A percentile compares a stretch with the other conserved stretches of the same genome.
phyloP scores from a whole-genome alignment of 1,140 invertebrate species.

The Chlorops oryzae region DNA sequence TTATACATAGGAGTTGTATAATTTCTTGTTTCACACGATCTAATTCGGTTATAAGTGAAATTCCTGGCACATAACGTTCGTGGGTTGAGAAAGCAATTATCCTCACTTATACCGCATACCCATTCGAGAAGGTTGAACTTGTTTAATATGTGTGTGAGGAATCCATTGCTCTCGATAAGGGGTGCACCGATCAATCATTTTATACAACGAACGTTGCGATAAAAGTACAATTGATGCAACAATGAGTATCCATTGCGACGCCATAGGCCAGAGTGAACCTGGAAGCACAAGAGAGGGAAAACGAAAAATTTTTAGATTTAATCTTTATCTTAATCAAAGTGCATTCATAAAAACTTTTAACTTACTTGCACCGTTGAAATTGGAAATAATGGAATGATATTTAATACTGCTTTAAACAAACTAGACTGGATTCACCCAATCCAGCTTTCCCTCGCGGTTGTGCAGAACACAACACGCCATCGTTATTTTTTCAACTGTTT shows the following conservation, averaged over 20 bases:
- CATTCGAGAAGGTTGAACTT: constrained; percentile 86
- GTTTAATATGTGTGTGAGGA: constrained; percentile 87
- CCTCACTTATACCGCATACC: constrained; percentile 68
- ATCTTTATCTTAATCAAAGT: too few relatives aligned
- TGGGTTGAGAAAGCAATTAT: constrained; percentile 22
- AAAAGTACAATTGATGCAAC: constrained; percentile 93
- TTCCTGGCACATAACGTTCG: constrained; percentile 77
- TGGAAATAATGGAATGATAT: too few relatives aligned
- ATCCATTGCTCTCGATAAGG: constrained; percentile 84
- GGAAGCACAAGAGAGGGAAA: too few relatives aligned
- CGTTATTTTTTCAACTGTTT: too few relatives aligned
- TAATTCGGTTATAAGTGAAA: constrained; percentile 71
- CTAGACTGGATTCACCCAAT: too few relatives aligned
- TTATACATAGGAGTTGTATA: constrained; percentile 91
- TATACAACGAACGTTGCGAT: constrained; percentile 92
- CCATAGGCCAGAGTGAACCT: constrained; percentile 94
- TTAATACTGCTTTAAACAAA: too few relatives aligned
- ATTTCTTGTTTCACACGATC: constrained; percentile 92
- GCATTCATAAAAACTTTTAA: too few relatives aligned
- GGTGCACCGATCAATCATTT: constrained; percentile 92
- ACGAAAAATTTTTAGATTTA: too few relatives aligned
- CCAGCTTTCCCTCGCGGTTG: too few relatives aligned
- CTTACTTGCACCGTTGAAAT: too few relatives aligned
- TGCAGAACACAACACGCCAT: too few relatives aligned
- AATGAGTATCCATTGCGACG: constrained; percentile 94